Evolutionary conservation across 2,888 invertebrate genomes (phyloP).

Genomic region (Leucophora obtusa): DNA sequence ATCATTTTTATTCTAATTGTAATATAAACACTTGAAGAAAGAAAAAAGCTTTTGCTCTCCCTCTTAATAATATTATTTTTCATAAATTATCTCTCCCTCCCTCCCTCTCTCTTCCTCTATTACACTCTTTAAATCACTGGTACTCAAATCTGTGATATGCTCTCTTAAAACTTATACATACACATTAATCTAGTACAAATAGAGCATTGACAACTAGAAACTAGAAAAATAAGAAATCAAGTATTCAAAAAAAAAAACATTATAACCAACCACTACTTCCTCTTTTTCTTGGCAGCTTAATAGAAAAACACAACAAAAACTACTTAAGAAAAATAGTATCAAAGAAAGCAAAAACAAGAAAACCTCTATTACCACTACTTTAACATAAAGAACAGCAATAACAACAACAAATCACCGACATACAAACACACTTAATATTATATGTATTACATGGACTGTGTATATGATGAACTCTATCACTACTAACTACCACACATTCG

Average conservation of each 20-base stretch:
- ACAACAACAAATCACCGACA: constrained; percentile 13
- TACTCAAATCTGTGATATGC: not conserved
- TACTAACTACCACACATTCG: not conserved
- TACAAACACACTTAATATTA: constrained; percentile 2
- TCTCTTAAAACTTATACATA: constrained; percentile 44
- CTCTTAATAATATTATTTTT: constrained; percentile 34
- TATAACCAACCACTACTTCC: constrained; percentile 37
- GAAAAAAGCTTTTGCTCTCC: constrained; percentile 55
- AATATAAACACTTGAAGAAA: constrained; percentile 58
- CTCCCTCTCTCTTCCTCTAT: not conserved
- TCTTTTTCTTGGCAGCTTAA: constrained; percentile 25
- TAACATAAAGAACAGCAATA: constrained; percentile 4
- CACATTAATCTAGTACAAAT: constrained; percentile 31
- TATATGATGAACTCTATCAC: not conserved
- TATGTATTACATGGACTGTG: not conserved
- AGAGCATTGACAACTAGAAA: constrained; percentile 44
- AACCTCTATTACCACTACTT: constrained; percentile 1
- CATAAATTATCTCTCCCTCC: not conserved
- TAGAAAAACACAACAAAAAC: constrained; percentile 30
- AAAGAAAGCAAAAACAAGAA: constrained; percentile 19
- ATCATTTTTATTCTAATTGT: constrained; percentile 21
- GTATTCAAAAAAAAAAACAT: constrained; percentile 36
- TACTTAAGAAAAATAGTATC: constrained; percentile 25
- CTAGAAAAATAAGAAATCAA: constrained; percentile 17
- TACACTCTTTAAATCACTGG: constrained; percentile 2